phyloP scores from a whole-genome alignment of 1,140 invertebrate genomes.

The Lepidotrigona ventralis region DNA sequence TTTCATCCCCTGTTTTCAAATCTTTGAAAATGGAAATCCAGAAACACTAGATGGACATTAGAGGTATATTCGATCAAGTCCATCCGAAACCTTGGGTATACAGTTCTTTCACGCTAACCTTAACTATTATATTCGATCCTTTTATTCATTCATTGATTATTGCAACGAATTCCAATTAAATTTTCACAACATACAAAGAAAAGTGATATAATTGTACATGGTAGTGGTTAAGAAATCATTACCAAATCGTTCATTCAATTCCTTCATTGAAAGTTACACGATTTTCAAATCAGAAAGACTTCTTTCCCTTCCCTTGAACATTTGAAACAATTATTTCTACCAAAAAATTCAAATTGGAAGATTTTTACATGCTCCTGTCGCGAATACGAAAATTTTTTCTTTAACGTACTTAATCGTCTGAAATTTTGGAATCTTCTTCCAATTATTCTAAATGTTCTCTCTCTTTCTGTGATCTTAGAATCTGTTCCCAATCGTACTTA shows the following conservation, averaged over 20 bases:
- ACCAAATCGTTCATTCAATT: neutral
- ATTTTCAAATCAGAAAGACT: neutral
- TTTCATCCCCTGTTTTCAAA: neutral
- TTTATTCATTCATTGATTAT: neutral
- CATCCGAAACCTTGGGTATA: neutral
- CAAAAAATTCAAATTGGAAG: too few species aligned
- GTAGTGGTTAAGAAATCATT: neutral
- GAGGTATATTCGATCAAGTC: neutral
- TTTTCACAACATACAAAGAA: neutral
- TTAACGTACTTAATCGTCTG: neutral
- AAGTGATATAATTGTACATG: neutral
- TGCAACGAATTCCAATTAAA: neutral
- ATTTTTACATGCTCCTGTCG: neutral
- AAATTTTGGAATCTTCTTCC: neutral
- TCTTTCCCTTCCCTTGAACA: neutral
- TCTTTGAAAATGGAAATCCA: neutral
- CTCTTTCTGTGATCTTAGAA: neutral
- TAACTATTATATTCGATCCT: neutral
- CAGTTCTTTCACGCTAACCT: neutral
- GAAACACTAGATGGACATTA: neutral
- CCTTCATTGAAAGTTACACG: neutral
- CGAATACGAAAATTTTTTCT: too few species aligned
- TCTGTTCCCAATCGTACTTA: neutral
- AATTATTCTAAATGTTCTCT: neutral
- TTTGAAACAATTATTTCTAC: too few species aligned